Conservation (phyloP, 2,888 invertebrate species). For the Spialia ferax region DNA sequence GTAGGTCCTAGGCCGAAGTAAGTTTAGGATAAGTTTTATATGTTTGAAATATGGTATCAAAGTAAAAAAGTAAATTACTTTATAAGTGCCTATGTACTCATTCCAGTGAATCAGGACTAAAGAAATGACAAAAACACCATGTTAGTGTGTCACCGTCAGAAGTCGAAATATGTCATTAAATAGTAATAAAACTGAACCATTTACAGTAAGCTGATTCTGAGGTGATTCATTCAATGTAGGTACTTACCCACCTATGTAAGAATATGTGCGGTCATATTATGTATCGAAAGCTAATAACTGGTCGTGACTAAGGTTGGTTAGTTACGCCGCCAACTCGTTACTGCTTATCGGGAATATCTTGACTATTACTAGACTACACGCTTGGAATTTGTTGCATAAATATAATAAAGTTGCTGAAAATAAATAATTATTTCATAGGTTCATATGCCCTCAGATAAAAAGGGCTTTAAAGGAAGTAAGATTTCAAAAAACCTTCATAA, state of each 20-base stretch:
- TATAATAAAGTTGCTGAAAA: conserved; percentile 14
- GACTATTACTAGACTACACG: conserved; percentile 35
- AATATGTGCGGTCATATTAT: conserved; percentile 22
- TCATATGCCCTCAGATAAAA: no score
- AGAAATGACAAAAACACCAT: conserved; percentile 3
- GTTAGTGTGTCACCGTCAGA: conserved; percentile 18
- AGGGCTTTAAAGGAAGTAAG: no score
- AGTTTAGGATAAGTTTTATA: no score
- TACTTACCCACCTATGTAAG: background rate
- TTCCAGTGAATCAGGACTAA: no score
- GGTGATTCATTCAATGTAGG: conserved; percentile 26
- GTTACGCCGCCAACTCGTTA: conserved; percentile 72
- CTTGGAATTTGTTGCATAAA: conserved; percentile 27
- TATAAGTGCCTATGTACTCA: no score
- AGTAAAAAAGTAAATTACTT: no score
- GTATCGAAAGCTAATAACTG: conserved; percentile 39
- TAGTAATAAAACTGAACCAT: conserved; percentile 19
- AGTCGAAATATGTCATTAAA: conserved; percentile 21
- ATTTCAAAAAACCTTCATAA: no score
- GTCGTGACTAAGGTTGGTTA: conserved; percentile 75
- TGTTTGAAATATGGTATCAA: no score
- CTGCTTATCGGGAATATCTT: conserved; percentile 51
- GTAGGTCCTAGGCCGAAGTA: no score
- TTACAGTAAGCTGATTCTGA: background rate
- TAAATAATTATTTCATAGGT: background rate